Base-by-base conservation (phyloP, 2,888 invertebrate genomes). In the Scaptomyza flava region DNA sequence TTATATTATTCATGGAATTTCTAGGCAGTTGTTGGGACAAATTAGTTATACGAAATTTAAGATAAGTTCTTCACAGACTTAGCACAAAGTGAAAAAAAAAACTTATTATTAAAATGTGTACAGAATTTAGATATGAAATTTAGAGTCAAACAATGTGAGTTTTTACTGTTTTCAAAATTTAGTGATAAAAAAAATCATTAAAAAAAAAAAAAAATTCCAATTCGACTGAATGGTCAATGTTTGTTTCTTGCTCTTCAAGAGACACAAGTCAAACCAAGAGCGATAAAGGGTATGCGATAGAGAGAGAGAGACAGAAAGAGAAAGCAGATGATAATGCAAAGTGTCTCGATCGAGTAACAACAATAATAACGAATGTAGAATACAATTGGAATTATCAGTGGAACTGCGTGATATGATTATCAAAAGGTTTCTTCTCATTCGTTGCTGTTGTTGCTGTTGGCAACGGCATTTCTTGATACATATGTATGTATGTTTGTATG, bases 401-500 rank as follows among this genome's bases (percentile, higher is more conserved):
- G 79, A 84, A 88, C 27, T 80, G 81, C 87, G 88, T 83, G 88
- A 83, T 83, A 88, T 83, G 82, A 88, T 86, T 88, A 83, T 83
- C 88, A 83, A 83, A 83, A 88, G 81, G 84, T 83, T 83, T 76
- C 74, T 79, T 77, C 61, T 57, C 59, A 43, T 51, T 56, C 65
- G 42, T 30, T 23, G 23, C 57, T 27, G 3, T 6, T 27, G 33
- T 41, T 64, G 17, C 33, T 54, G 60, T 38, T 77, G 47, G 67
- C 81, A 74, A 71, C 79, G 78, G 70, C 83, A 82, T 73, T 85
- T 79, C 59, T 79, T 52, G 54, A 59, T 59, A 84, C 69, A 72
- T 57, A 72, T 52, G 60, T 20, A 53, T 50, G 59, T 17, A 72
- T 31, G 53, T 11, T 47, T 58, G 54, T 78, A 66, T 48, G 53